These are phyloP conservation scores for Molanna angustata DNA, from an alignment of 2,888 invertebrate species.

Conservation along the genomic window DNA sequence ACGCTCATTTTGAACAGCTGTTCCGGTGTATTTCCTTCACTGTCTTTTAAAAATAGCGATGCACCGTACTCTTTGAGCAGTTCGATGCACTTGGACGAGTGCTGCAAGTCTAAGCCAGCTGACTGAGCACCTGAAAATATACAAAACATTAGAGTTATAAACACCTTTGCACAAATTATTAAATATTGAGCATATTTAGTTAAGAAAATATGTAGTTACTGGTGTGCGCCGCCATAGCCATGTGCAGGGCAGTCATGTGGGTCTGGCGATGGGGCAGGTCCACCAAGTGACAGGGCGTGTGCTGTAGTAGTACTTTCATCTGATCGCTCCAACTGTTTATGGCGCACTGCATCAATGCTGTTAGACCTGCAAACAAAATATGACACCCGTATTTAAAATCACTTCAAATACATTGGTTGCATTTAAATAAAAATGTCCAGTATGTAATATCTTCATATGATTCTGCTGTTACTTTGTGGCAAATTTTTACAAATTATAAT, in stretches of 20 bases:
- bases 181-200: too few species aligned
- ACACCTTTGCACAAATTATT: too few species aligned
- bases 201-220: slow-evolving; percentile 1
- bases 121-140: background rate
- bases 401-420: too few species aligned
- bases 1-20: background rate
- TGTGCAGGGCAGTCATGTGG: slow-evolving; percentile 9
- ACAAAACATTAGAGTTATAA: too few species aligned
- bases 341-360: slow-evolving; percentile 11
- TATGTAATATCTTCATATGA: too few species aligned
- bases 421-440: too few species aligned
- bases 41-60: background rate
- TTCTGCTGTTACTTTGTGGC: too few species aligned
- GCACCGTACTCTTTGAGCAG: background rate
- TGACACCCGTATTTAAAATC: too few species aligned
- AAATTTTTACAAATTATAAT: too few species aligned
- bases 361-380: slow-evolving; percentile 8
- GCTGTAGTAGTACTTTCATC: slow-evolving; percentile 19
- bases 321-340: slow-evolving; percentile 19
- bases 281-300: slow-evolving; percentile 18
- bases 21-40: background rate
- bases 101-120: too few species aligned
- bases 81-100: background rate
- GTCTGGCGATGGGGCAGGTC: slow-evolving; percentile 8
- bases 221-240: slow-evolving; percentile 7